Evolutionary conservation across 1,140 invertebrate genomes (phyloP).

Genomic region (Teleogryllus occipitalis): DNA sequence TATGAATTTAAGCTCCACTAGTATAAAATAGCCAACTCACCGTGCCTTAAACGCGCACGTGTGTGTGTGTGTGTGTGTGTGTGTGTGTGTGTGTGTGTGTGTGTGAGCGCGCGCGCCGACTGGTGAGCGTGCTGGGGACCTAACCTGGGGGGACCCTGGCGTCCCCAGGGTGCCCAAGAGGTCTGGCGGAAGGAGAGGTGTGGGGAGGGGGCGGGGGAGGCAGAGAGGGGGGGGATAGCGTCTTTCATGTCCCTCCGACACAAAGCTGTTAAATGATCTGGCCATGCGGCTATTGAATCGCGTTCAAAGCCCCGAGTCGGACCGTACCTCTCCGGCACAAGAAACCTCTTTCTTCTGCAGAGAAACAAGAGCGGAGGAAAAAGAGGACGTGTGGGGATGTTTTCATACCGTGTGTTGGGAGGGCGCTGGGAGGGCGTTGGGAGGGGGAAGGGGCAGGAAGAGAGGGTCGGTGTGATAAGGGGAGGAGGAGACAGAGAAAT

Average conservation of each 20-base stretch:
- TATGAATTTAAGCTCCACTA: slow-evolving; percentile 1
- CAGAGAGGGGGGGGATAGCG: too few species aligned
- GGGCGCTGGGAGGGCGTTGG: too few species aligned
- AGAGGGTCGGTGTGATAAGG: neutral
- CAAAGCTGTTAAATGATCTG: slow-evolving; percentile 4
- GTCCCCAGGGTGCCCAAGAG: neutral
- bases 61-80: neutral
- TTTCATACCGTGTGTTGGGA: neutral
- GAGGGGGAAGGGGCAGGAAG: neutral
- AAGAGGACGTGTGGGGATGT: neutral
- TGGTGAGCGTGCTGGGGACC: neutral
- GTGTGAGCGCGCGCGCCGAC: too few species aligned
- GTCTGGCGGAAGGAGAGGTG: too few species aligned
- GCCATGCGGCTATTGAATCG: neutral
- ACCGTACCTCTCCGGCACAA: neutral
- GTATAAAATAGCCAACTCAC: slow-evolving; percentile 4
- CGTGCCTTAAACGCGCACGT: neutral
- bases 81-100: neutral
- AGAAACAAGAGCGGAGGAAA: neutral
- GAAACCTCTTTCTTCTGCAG: neutral
- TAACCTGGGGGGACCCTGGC: neutral
- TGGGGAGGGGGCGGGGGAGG: too few species aligned
- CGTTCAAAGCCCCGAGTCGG: neutral
- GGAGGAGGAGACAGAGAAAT: neutral
- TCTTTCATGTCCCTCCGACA: neutral